Evolutionary conservation across 2,113 vertebrate species (phyloP).

Genomic region (Balaenoptera acutorostrata): DNA sequence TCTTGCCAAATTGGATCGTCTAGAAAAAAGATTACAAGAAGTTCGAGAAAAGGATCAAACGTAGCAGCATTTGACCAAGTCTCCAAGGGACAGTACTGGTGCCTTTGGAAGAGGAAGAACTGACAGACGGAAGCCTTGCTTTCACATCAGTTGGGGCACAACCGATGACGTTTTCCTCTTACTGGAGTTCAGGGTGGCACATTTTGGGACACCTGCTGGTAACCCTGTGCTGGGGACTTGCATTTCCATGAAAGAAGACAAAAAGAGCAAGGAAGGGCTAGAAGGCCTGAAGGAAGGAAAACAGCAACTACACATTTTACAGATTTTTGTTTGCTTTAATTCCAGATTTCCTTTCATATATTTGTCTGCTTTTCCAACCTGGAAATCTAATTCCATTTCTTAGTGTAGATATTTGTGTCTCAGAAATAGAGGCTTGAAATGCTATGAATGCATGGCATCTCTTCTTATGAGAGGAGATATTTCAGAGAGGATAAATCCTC

Average conservation of each 20-base stretch:
- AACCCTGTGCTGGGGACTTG: slow-evolving; percentile 24
- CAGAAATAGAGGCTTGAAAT: not conserved
- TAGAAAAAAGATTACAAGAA: slow-evolving; percentile 89
- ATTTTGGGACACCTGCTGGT: not conserved
- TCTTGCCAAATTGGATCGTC: slow-evolving; percentile 93
- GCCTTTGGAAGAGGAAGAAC: not conserved
- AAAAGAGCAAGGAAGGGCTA: not conserved
- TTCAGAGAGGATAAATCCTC: not conserved
- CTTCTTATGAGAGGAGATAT: not conserved
- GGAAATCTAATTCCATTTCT: not conserved
- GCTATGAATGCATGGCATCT: not conserved
- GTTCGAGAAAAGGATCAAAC: slow-evolving; percentile 75
- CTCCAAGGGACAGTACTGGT: not conserved
- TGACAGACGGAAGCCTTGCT: not conserved
- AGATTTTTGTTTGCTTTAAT: not conserved
- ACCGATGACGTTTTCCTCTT: not conserved
- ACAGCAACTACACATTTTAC: not conserved
- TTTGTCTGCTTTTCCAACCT: not conserved
- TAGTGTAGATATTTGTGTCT: not conserved
- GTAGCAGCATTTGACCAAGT: slow-evolving; percentile 47
- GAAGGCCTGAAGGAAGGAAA: not conserved
- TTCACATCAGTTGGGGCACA: not conserved
- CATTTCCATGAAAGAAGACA: not conserved
- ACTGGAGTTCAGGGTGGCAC: not conserved
- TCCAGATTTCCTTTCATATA: not conserved